Evolutionary conservation across 2,113 vertebrate species (phyloP), one percentile per base, ranked within the genome.

Genomic region (Polypterus senegalus): DNA sequence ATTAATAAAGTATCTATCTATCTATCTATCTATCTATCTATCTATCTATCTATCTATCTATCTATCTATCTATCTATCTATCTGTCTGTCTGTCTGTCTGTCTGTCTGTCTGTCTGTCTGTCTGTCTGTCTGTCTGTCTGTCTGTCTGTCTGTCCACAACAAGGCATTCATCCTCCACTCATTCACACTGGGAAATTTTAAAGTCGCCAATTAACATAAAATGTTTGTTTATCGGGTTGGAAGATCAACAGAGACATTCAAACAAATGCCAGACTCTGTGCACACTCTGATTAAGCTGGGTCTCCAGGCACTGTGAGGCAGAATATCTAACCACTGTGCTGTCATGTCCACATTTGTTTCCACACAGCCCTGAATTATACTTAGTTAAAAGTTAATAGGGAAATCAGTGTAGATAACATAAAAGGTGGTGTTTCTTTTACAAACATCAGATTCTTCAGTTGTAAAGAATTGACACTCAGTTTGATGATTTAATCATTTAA

Each of bases 91-190:
- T 64, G 64, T 62, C 7, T 43, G 46, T 63, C 47, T 0, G n/a
- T 65, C 46, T 6, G 0, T 66, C 55, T 62, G 56, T 47, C 55
- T 64, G 11, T 0, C 49, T 56, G 9, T 3, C 59, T 65, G n/a
- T 61, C 3, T 71, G 64, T 69, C 66, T 54, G 45, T 66, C n/a
- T 54, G 54, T 67, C 54, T 49, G 48, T 58, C 49, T 69, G 46
- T 54, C 60, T 66, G 63, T 54, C 64, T 59, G 48, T 63, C 62
- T n/a, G 47, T 59, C 45, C 60, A 60, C 60, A 59, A 69, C 66
- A 60, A 62, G 54, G 57, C 53, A 51, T 46, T 63, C 58, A 47
- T 27, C 43, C 6, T 46, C 48, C 48, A 48, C 52, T 48, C 59
- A 61, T 48, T 9, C 52, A 27, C 7, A 64, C 9, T 6, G 49